Base-by-base conservation (phyloP, 2,888 invertebrate species). In the Callosobruchus maculatus region DNA sequence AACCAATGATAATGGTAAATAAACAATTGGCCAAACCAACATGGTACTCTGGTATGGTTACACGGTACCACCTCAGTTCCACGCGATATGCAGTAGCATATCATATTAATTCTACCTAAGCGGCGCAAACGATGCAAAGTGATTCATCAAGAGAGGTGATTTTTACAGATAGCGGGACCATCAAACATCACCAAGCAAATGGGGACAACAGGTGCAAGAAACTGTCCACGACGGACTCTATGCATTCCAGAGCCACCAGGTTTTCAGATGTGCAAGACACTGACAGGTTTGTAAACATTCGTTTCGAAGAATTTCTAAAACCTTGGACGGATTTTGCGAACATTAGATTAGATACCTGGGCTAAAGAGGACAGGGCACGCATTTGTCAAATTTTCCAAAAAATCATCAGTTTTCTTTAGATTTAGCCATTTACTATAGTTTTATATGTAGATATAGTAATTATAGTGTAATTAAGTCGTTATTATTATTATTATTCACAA, bases 151-250 rank as follows among this genome's bases (percentile, higher is more conserved):
- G 74, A 67, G 77, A 76, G 31, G 22, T 75, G 26, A 67, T 78
- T 76, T 77, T 84, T 84, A 72, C 83, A 87, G 87, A 87, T 73
- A 79, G 78, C 76, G 84, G 83, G n/a, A n/a, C n/a, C n/a, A n/a
- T n/a, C 22, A 85, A 82, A 77, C 84, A 85, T 72, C 21, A 21
- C 21, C 84, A 21, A 68, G 78, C 78, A 0, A 86, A 87, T 79
- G 86, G 86, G 18, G 87, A 87, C 77, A 78, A 84, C 30, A 83
- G 85, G 73, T 80, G 78, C 73, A 87, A 87, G 78, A 88, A 87
- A 77, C 82, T 84, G 76, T 87, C 88, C 3, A 84, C 85, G 30
- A 83, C 86, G n/a, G 87, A 88, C 70, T 87, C 87, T 0, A 76
- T 86, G 20, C 84, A 85, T 77, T 87, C 87, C 18, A 86, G 81